Conservation (phyloP, 2,113 vertebrate genomes). For the Gadus chalcogrammus region DNA sequence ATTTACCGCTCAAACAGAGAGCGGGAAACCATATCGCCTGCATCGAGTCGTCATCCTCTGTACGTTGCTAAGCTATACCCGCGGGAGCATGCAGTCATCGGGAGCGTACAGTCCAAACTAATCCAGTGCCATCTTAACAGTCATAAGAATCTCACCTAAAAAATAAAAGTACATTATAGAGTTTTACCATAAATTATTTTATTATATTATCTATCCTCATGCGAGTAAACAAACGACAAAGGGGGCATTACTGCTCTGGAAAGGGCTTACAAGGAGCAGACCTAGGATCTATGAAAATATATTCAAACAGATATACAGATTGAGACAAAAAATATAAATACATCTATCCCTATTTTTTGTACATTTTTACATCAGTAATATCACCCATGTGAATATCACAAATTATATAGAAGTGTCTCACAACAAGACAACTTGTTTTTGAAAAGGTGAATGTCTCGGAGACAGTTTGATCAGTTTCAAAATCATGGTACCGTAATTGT, state of each 20-base stretch:
- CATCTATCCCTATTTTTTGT: conserved; percentile 64
- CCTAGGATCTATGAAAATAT: conserved; percentile 72
- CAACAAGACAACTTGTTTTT: conserved; percentile 40
- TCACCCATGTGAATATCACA: conserved; percentile 69
- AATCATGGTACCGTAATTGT: conserved; percentile 8
- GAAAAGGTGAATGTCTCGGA: conserved; percentile 32
- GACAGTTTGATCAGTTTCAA: conserved; percentile 45
- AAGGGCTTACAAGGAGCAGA: conserved; percentile 40
- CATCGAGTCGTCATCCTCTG: conserved; percentile 22
- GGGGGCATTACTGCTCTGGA: conserved; percentile 43
- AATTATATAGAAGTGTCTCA: conserved; percentile 62
- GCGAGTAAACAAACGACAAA: conserved; percentile 59
- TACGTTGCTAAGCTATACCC: conserved; percentile 35
- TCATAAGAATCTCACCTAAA: conserved; percentile 16
- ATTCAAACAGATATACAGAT: conserved; percentile 69
- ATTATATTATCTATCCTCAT: conserved; percentile 65
- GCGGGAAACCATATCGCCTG: no score
- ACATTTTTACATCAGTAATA: conserved; percentile 69
- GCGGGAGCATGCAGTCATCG: conserved; percentile 55
- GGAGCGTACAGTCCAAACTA: conserved; percentile 52
- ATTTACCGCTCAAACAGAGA: background rate
- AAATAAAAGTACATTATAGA: conserved; percentile 42
- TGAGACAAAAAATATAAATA: conserved; percentile 72
- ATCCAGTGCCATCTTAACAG: conserved; percentile 53
- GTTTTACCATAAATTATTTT: conserved; percentile 59